Conservation (phyloP, 2,888 invertebrate genomes). For the Dichetophora obliterata region DNA sequence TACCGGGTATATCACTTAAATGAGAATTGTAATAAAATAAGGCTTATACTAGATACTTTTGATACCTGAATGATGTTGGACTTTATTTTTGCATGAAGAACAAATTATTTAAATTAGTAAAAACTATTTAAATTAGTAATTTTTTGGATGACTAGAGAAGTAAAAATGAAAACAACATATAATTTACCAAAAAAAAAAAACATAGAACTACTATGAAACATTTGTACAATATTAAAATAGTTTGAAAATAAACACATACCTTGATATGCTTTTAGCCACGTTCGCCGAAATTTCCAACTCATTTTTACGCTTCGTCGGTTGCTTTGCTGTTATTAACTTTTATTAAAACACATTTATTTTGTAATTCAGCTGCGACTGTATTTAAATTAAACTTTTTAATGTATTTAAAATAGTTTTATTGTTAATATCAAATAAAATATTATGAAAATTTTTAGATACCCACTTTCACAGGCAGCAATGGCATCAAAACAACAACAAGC, state of each 20-base stretch:
- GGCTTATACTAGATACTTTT: too few relatives aligned
- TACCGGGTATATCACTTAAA: too few relatives aligned
- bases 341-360: not conserved
- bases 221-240: too few relatives aligned
- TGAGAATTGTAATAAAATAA: too few relatives aligned
- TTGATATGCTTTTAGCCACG: not conserved
- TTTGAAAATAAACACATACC: conserved; percentile 4
- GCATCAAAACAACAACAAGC: not conserved
- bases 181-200: too few relatives aligned
- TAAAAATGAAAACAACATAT: too few relatives aligned
- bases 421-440: not conserved
- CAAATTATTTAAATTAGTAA: too few relatives aligned
- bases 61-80: too few relatives aligned
- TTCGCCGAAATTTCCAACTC: conserved; percentile 35
- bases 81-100: too few relatives aligned
- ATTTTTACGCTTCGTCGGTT: not conserved
- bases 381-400: not conserved
- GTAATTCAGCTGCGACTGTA: not conserved
- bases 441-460: not conserved
- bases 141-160: too few relatives aligned
- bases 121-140: too few relatives aligned
- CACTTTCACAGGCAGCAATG: not conserved
- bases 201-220: too few relatives aligned
- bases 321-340: not conserved
- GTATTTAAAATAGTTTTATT: not conserved